Conservation (phyloP, 2,888 invertebrate genomes). For the Lasioglossum marginatum region DNA sequence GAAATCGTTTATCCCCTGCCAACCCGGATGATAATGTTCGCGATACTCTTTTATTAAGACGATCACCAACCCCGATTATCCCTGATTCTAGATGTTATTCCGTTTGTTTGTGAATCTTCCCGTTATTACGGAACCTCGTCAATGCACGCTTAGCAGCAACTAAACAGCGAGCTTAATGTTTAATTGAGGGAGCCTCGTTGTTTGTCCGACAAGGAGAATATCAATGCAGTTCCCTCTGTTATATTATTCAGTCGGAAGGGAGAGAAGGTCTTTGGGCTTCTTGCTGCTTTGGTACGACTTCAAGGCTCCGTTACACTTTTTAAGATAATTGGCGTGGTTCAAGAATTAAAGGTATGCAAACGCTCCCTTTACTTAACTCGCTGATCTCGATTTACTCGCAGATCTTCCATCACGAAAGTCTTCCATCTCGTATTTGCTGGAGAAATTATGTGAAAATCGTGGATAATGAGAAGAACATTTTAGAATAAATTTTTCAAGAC, state of each 20-base stretch:
- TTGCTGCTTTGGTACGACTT: not conserved
- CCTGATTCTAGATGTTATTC: not conserved
- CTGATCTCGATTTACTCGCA: not conserved
- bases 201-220: not conserved
- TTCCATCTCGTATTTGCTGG: not conserved
- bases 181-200: slow-evolving; percentile 24
- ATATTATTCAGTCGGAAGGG: not conserved
- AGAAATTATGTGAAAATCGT: not conserved
- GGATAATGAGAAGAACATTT: not conserved
- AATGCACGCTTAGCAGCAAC: not conserved
- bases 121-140: not conserved
- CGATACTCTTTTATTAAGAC: slow-evolving; percentile 32
- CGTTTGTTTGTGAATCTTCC: not conserved
- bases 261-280: not conserved
- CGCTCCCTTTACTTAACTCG: not conserved
- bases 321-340: not conserved
- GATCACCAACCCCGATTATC: not conserved
- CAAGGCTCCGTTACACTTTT: not conserved
- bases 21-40: not conserved
- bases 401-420: not conserved
- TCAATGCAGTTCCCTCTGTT: not conserved
- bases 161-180: slow-evolving; percentile 1
- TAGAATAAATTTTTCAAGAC: not conserved
- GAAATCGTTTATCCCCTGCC: slow-evolving; percentile 3
- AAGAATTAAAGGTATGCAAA: not conserved